These are phyloP conservation scores for Botia almorhae DNA, from an alignment of 2,797 vertebrate species.

Conservation along the genomic window DNA sequence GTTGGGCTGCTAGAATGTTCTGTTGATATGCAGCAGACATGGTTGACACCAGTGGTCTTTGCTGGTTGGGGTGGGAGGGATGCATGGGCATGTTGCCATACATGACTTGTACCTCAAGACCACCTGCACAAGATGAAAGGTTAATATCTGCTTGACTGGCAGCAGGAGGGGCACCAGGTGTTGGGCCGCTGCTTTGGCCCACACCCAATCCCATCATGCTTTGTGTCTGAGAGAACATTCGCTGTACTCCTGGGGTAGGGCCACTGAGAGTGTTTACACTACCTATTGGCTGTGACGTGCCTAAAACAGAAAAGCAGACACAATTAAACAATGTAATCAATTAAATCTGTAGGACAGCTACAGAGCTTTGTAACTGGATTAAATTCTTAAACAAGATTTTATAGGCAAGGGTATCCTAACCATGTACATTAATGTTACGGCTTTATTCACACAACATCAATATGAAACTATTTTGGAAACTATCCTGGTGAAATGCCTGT, in stretches of 20 bases:
- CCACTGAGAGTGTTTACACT: constrained; percentile 83
- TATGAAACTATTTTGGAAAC: no score
- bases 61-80: constrained; percentile 73
- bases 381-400: no score
- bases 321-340: not conserved
- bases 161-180: constrained; percentile 70
- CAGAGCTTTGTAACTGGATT: no score
- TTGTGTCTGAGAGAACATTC: constrained; percentile 89
- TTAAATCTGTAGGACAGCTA: not conserved
- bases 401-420: no score
- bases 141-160: constrained; percentile 84
- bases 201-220: constrained; percentile 87
- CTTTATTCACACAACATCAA: no score
- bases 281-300: constrained; percentile 83
- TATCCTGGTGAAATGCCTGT: no score
- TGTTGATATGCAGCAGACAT: constrained; percentile 85
- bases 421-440: no score
- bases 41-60: constrained; percentile 76
- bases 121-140: constrained; percentile 79
- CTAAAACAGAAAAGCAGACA: constrained; percentile 67
- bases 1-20: constrained; percentile 82
- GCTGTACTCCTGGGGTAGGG: constrained; percentile 81
- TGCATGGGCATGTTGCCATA: constrained; percentile 87
- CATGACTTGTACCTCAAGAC: constrained; percentile 83
- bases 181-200: constrained; percentile 78